Evolutionary conservation across 2,888 invertebrate genomes (phyloP).

Genomic region (Dolomedes plantarius): DNA sequence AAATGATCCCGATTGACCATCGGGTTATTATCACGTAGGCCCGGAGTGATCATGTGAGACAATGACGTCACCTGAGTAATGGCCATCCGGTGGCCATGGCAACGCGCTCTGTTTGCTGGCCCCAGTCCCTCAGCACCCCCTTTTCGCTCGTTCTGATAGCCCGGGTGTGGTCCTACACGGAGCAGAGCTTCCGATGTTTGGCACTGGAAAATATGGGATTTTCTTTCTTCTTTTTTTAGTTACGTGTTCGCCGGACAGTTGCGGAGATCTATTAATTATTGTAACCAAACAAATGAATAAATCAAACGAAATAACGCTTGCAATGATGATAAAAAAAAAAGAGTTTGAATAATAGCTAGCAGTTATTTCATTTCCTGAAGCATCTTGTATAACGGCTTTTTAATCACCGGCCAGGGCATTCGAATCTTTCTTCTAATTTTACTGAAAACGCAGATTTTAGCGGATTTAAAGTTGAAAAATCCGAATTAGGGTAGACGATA

Average conservation of each 20-base stretch:
- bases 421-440: no score
- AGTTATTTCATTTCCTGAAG: neutral
- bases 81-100: slow-evolving; percentile 51
- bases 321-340: neutral
- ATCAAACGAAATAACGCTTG: neutral
- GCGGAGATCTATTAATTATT: neutral
- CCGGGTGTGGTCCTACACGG: slow-evolving; percentile 60
- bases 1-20: slow-evolving; percentile 69
- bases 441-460: no score
- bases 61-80: slow-evolving; percentile 69
- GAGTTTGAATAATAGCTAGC: neutral
- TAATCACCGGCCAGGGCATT: no score
- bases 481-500: no score
- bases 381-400: neutral
- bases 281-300: slow-evolving; percentile 9
- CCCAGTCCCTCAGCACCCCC: neutral
- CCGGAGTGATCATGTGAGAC: slow-evolving; percentile 65
- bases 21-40: slow-evolving; percentile 66
- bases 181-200: slow-evolving; percentile 22
- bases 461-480: no score
- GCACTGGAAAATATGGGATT: slow-evolving; percentile 16
- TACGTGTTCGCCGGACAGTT: neutral
- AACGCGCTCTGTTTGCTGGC: slow-evolving; percentile 58
- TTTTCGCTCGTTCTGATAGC: neutral
- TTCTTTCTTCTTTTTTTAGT: neutral